These are phyloP conservation scores for Eonycteris spelaea DNA, from an alignment of 2,113 vertebrate genomes.

Conservation along the genomic window DNA sequence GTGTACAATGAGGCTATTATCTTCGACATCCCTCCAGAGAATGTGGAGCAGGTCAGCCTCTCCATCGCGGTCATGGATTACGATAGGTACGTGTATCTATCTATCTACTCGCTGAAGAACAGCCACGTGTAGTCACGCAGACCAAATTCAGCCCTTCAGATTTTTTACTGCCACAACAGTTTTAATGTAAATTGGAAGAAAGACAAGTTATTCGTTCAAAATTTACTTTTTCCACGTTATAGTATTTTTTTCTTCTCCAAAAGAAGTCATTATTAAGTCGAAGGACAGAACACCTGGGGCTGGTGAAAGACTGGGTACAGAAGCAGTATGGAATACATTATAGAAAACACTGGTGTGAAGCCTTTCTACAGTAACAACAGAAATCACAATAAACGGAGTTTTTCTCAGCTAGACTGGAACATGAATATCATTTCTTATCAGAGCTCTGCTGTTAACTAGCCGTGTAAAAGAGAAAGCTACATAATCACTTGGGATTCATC, in stretches of 20 bases:
- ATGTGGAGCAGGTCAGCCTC: slow-evolving; percentile 98
- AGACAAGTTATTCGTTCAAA: neutral
- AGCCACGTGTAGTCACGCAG: no score
- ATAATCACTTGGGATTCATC: neutral
- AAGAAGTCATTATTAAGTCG: neutral
- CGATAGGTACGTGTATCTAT: slow-evolving; percentile 87
- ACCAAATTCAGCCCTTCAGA: neutral
- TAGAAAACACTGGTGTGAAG: neutral
- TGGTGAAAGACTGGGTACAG: neutral
- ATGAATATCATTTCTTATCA: neutral
- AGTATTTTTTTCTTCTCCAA: neutral
- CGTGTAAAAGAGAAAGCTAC: neutral
- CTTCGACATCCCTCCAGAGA: slow-evolving; percentile 98
- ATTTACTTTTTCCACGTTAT: neutral
- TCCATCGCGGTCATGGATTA: slow-evolving; percentile 99
- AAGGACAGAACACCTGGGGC: neutral
- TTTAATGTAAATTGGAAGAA: neutral
- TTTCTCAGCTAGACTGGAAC: neutral
- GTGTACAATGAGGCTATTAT: slow-evolving; percentile 98
- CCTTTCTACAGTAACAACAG: neutral
- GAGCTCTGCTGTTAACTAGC: neutral
- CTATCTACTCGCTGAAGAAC: neutral
- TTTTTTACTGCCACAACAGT: neutral
- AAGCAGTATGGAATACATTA: neutral
- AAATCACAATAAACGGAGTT: neutral